Evolutionary conservation across 2,888 invertebrate species (phyloP).

Genomic region (Lacanobia wlatinum): DNA sequence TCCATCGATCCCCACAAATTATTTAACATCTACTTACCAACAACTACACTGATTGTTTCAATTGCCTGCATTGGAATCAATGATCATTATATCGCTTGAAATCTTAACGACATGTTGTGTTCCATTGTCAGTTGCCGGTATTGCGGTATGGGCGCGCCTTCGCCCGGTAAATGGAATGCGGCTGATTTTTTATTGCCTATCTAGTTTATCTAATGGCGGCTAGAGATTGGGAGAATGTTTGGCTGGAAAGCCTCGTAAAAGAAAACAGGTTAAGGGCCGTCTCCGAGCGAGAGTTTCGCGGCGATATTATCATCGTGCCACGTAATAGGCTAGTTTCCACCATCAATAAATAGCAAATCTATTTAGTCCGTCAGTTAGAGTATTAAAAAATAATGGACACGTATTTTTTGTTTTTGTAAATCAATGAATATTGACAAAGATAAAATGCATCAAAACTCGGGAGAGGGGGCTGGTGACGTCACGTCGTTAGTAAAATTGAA

Average conservation of each 20-base stretch:
- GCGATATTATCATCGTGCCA: too few relatives aligned
- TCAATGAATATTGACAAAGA: too few relatives aligned
- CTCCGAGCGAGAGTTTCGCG: too few relatives aligned
- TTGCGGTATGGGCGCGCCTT: conserved; percentile 40
- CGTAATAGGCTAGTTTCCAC: too few relatives aligned
- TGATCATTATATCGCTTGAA: conserved; percentile 65
- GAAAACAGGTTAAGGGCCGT: too few relatives aligned
- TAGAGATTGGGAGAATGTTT: conserved; percentile 32
- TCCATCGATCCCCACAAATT: conserved; percentile 25
- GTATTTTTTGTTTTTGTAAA: too few relatives aligned
- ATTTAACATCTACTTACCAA: conserved; percentile 13
- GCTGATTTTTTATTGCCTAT: conserved; percentile 45
- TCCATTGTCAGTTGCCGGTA: conserved; percentile 22
- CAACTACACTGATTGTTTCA: conserved; percentile 74
- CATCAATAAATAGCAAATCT: too few relatives aligned
- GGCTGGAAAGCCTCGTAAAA: background rate
- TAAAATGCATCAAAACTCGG: too few relatives aligned
- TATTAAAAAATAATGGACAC: too few relatives aligned
- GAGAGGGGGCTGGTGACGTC: too few relatives aligned
- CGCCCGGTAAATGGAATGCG: conserved; percentile 39
- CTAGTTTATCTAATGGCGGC: conserved; percentile 43
- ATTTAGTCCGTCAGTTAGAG: too few relatives aligned
- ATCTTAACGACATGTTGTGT: conserved; percentile 48
- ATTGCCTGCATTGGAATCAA: conserved; percentile 71
- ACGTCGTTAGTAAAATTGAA: too few relatives aligned